Percentiles rank a stretch among this genome's conserved stretches.
Evolutionary conservation across 2,797 vertebrate species (phyloP).

Genomic region (Loris lydekkerianus): DNA sequence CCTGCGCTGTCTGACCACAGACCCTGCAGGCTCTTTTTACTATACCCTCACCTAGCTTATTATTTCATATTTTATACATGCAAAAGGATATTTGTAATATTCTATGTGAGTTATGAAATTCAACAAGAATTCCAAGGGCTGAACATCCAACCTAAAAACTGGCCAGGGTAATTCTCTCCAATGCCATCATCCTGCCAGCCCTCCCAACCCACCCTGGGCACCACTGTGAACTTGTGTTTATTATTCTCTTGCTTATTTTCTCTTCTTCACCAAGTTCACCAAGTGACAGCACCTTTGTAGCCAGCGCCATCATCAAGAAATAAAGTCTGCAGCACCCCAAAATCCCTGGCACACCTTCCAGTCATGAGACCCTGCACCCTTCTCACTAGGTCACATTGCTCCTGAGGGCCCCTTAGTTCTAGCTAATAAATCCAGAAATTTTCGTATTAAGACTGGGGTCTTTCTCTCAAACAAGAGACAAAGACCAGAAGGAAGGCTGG

Average conservation of each 20-base stretch:
- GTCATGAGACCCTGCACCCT: background rate
- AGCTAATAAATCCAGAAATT: background rate
- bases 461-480: background rate
- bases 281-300: background rate
- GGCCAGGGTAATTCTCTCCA: rapidly evolving
- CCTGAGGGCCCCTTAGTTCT: background rate
- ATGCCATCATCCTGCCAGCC: background rate
- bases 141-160: background rate
- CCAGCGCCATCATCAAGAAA: background rate
- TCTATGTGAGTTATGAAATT: background rate
- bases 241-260: background rate
- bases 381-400: background rate
- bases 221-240: background rate
- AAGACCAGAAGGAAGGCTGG: background rate
- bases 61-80: background rate
- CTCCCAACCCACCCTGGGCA: background rate
- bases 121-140: background rate
- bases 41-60: background rate
- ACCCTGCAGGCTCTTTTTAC: background rate
- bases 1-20: background rate
- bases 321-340: background rate
- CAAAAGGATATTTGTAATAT: background rate
- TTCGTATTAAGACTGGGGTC: background rate
- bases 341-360: too few relatives aligned
- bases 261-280: background rate